Evolutionary conservation across 2,888 invertebrate genomes (phyloP).

Genomic region (Nesidiocoris tenuis): DNA sequence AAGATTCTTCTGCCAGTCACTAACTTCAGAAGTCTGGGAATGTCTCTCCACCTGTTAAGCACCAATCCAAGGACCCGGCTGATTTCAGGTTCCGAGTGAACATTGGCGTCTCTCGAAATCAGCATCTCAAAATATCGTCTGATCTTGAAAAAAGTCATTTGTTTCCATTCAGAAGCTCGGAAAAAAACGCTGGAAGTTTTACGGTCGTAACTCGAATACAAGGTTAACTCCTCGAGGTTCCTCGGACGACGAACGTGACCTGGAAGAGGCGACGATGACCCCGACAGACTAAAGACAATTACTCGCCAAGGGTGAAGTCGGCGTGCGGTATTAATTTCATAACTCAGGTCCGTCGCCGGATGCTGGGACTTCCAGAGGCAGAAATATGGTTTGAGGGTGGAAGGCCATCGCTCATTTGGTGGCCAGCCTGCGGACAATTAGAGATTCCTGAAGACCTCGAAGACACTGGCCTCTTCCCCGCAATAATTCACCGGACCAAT

Average conservation of each 20-base stretch:
- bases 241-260: not conserved
- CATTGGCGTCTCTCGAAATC: too few species aligned
- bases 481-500: constrained; percentile 22
- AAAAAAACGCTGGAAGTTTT: too few species aligned
- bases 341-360: not conserved
- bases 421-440: constrained; percentile 25
- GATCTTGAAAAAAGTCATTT: too few species aligned
- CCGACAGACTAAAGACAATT: not conserved
- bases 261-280: not conserved
- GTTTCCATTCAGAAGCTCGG: too few species aligned
- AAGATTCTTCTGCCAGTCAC: too few species aligned
- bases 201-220: too few species aligned
- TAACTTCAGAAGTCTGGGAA: too few species aligned
- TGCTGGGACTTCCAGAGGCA: not conserved
- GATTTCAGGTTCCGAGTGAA: too few species aligned
- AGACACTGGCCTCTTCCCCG: not conserved
- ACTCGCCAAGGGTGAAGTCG: not conserved
- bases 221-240: not conserved
- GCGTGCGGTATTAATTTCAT: not conserved
- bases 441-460: constrained; percentile 26
- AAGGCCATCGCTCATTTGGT: not conserved
- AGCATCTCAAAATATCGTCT: too few species aligned
- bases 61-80: too few species aligned
- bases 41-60: too few species aligned
- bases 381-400: not conserved